These are phyloP conservation scores for Diadegma fenestrale DNA, from an alignment of 2,888 invertebrate species.

Conservation along the genomic window DNA sequence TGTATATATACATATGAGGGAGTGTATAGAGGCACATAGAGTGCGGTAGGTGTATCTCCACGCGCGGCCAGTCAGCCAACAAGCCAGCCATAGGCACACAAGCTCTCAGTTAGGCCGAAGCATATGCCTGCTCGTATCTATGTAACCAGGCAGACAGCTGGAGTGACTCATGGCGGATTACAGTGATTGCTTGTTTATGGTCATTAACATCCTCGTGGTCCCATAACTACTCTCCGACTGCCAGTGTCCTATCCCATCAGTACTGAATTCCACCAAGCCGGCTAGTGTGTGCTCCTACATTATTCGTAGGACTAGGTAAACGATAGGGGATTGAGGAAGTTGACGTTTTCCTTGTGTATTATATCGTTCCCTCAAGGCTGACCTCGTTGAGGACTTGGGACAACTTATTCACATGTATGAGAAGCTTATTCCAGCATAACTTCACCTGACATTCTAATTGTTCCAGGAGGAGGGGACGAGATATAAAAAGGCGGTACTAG, in stretches of 20 bases:
- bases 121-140: constrained; percentile 83
- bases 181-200: constrained; percentile 85
- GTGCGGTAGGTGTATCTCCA: constrained; percentile 58
- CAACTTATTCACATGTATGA: background rate
- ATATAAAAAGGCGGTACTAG: background rate
- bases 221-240: constrained; percentile 82
- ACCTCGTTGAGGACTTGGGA: constrained; percentile 9
- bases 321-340: constrained; percentile 42
- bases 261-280: constrained; percentile 56
- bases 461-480: background rate
- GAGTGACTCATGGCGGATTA: constrained; percentile 85
- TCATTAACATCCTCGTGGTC: constrained; percentile 85
- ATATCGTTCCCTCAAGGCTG: constrained; percentile 13
- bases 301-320: constrained; percentile 57
- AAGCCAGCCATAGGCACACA: constrained; percentile 46
- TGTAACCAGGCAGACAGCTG: constrained; percentile 81
- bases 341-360: constrained; percentile 27
- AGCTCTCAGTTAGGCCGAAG: constrained; percentile 77
- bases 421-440: background rate
- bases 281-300: constrained; percentile 52
- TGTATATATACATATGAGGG: constrained; percentile 26
- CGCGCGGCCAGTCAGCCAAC: constrained; percentile 56
- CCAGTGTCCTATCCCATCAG: constrained; percentile 80
- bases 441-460: background rate
- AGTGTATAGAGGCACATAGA: constrained; percentile 33